These are phyloP conservation scores for Pseudomyrmex dendroicus DNA, from an alignment of 1,140 invertebrate species.

Conservation along the genomic window DNA sequence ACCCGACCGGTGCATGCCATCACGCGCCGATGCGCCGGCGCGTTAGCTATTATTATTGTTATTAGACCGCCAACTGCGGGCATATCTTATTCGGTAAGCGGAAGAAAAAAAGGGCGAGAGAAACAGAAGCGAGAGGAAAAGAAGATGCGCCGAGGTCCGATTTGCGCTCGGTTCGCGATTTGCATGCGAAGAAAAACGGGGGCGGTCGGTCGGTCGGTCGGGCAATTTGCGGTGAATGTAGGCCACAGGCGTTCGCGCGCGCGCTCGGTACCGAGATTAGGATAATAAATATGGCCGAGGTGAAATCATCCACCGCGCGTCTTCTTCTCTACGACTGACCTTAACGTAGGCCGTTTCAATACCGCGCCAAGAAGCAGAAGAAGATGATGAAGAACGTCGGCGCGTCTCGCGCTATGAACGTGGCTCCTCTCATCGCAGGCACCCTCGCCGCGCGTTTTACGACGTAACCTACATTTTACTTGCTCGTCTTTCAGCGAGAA, in stretches of 20 bases:
- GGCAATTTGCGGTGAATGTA: conserved; percentile 70
- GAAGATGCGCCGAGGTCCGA: conserved; percentile 19
- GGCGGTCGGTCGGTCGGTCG: conserved; percentile 56
- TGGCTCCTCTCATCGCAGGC: conserved; percentile 53
- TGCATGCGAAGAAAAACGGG: conserved; percentile 63
- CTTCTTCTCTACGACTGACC: conserved; percentile 61
- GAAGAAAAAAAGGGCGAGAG: too few species aligned
- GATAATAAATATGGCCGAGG: conserved; percentile 71
- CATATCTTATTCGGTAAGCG: conserved; percentile 10
- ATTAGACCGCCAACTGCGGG: conserved; percentile 28
- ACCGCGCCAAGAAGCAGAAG: conserved; percentile 23
- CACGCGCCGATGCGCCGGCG: conserved; percentile 21
- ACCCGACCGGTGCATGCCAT: conserved; percentile 40
- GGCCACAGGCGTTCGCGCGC: conserved; percentile 51
- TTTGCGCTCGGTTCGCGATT: conserved; percentile 40
- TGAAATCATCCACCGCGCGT: conserved; percentile 70
- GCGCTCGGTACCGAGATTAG: conserved; percentile 61
- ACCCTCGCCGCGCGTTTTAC: conserved; percentile 65
- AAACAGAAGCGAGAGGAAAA: not conserved
- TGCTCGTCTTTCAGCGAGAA: conserved; percentile 67
- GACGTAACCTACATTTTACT: conserved; percentile 71
- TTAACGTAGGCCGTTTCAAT: conserved; percentile 61
- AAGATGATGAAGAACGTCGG: not conserved
- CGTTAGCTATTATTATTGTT: conserved; percentile 36
- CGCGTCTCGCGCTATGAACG: conserved; percentile 7